Percentiles rank a stretch among this genome's conserved stretches.
phyloP scores from a whole-genome alignment of 2,797 vertebrate species.

The Peromyscus aztecus region DNA sequence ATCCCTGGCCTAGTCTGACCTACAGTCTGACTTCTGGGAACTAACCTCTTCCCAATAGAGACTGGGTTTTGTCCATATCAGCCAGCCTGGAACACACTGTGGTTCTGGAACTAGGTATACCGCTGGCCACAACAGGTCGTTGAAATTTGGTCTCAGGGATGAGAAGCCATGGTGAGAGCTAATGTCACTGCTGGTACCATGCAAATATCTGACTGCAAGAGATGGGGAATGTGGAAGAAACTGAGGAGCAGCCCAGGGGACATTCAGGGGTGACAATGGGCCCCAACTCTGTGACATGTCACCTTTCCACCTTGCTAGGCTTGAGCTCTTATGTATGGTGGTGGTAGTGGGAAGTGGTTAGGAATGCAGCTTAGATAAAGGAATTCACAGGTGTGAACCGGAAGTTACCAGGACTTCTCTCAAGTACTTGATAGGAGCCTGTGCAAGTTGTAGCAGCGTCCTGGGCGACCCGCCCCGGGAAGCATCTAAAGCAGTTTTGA shows the following conservation, averaged over 20 bases:
- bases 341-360: not conserved
- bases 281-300: not conserved
- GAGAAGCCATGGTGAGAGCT: not conserved
- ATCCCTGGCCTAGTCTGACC: not conserved
- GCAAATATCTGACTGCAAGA: not conserved
- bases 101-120: conserved; percentile 30
- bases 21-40: not conserved
- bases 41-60: not conserved
- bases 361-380: not conserved
- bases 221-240: not conserved
- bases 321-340: not conserved
- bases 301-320: not conserved
- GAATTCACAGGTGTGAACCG: not conserved
- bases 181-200: not conserved
- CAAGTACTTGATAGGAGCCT: not conserved
- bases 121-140: not conserved
- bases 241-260: not conserved
- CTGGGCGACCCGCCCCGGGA: not conserved
- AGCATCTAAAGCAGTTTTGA: not conserved
- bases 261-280: not conserved
- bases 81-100: not conserved
- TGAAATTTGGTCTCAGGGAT: not conserved
- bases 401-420: not conserved
- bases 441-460: not conserved
- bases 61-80: not conserved